phyloP scores from a whole-genome alignment of 2,113 vertebrate genomes.

The Raja brachyura region DNA sequence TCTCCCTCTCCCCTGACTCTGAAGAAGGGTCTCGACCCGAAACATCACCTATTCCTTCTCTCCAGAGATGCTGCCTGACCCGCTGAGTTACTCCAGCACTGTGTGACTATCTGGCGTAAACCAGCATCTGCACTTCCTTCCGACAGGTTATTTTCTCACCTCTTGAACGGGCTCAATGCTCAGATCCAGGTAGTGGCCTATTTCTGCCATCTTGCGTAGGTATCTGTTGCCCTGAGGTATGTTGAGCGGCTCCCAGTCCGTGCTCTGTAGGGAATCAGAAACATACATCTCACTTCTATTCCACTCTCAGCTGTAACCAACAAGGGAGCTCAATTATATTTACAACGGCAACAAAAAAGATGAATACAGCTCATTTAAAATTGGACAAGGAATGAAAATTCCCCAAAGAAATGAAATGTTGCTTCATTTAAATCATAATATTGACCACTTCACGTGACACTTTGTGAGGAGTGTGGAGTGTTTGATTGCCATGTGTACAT shows the following conservation, averaged over 20 bases:
- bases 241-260: conserved; percentile 45
- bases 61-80: too few relatives aligned
- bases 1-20: too few relatives aligned
- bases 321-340: neutral
- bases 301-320: neutral
- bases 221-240: conserved; percentile 44
- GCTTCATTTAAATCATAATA: neutral
- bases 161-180: conserved; percentile 55
- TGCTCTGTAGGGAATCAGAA: conserved; percentile 40
- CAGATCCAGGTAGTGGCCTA: conserved; percentile 62
- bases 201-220: conserved; percentile 48
- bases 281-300: neutral
- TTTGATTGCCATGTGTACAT: too few relatives aligned
- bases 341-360: neutral
- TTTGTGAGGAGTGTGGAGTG: too few relatives aligned
- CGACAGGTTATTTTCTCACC: conserved; percentile 46
- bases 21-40: too few relatives aligned
- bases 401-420: neutral
- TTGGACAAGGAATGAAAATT: neutral
- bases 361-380: neutral
- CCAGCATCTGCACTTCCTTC: too few relatives aligned
- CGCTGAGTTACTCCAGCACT: too few relatives aligned
- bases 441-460: too few relatives aligned
- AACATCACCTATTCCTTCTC: too few relatives aligned
- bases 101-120: too few relatives aligned